A percentile compares a stretch with the other conserved stretches of the same genome.
phyloP scores from a whole-genome alignment of 2,113 vertebrate species.

The Anolis sagrei region DNA sequence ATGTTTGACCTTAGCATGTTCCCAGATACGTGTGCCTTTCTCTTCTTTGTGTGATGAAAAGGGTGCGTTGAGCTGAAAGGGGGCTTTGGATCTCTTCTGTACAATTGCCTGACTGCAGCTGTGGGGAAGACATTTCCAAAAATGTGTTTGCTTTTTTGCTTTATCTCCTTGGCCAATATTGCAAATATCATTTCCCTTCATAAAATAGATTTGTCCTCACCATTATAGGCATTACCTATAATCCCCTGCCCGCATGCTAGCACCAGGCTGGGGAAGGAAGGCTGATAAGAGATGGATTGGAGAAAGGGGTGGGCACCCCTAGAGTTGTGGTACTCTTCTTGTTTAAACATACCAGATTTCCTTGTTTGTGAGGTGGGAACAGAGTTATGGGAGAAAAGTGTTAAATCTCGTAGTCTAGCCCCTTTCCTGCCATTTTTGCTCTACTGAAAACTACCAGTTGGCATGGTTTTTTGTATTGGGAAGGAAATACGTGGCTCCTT shows the following conservation, averaged over 20 bases:
- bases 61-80: background rate
- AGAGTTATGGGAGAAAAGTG: background rate
- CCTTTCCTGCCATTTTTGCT: too few relatives aligned
- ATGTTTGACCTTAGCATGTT: conserved; percentile 58
- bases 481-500: too few relatives aligned
- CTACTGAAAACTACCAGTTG: too few relatives aligned
- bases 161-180: conserved; percentile 3
- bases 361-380: background rate
- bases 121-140: background rate
- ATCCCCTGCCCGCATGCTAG: background rate
- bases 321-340: background rate
- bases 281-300: background rate
- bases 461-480: too few relatives aligned
- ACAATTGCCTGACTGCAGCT: background rate
- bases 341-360: background rate
- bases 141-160: background rate
- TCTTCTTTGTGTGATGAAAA: conserved; percentile 13
- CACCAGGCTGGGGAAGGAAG: background rate
- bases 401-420: background rate
- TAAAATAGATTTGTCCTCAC: background rate
- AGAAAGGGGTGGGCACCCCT: background rate
- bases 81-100: background rate
- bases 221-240: background rate
- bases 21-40: conserved; percentile 30
- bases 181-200: background rate